Percentiles rank a stretch among this genome's conserved stretches.
These are phyloP conservation scores for Eupithecia tripunctaria DNA, from an alignment of 2,888 invertebrate genomes.

Conservation along the genomic window DNA sequence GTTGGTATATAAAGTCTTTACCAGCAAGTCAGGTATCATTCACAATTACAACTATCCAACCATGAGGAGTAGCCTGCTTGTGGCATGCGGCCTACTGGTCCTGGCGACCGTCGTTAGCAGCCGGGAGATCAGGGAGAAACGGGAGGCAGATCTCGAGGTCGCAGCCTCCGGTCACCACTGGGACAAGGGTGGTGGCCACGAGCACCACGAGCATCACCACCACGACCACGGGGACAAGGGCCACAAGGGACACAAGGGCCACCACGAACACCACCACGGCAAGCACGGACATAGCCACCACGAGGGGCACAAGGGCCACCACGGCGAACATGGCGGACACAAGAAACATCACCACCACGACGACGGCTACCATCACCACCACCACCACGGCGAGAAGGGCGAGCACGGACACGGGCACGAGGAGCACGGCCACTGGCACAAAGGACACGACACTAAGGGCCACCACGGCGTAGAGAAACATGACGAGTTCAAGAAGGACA, in stretches of 20 bases:
- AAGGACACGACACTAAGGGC: slow-evolving; percentile 93
- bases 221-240: slow-evolving; percentile 86
- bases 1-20: slow-evolving; percentile 76
- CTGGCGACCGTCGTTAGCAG: slow-evolving; percentile 77
- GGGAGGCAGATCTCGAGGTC: slow-evolving; percentile 79
- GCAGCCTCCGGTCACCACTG: slow-evolving; percentile 76
- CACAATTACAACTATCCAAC: slow-evolving; percentile 63
- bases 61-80: slow-evolving; percentile 70
- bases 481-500: slow-evolving; percentile 93
- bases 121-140: slow-evolving; percentile 78
- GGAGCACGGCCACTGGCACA: slow-evolving; percentile 88
- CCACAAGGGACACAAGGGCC: slow-evolving; percentile 88
- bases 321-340: slow-evolving; percentile 86
- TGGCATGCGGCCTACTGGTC: slow-evolving; percentile 75
- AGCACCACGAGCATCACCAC: slow-evolving; percentile 86
- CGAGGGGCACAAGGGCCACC: slow-evolving; percentile 85
- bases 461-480: slow-evolving; percentile 92
- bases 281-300: slow-evolving; percentile 89
- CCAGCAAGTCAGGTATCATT: slow-evolving; percentile 68
- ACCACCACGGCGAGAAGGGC: slow-evolving; percentile 86
- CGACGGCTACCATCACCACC: slow-evolving; percentile 86
- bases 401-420: slow-evolving; percentile 84
- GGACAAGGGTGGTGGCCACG: slow-evolving; percentile 85
- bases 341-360: slow-evolving; percentile 87
- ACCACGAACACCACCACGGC: slow-evolving; percentile 87